phyloP scores from a whole-genome alignment of 2,113 vertebrate species.

The Pitta sordida region DNA sequence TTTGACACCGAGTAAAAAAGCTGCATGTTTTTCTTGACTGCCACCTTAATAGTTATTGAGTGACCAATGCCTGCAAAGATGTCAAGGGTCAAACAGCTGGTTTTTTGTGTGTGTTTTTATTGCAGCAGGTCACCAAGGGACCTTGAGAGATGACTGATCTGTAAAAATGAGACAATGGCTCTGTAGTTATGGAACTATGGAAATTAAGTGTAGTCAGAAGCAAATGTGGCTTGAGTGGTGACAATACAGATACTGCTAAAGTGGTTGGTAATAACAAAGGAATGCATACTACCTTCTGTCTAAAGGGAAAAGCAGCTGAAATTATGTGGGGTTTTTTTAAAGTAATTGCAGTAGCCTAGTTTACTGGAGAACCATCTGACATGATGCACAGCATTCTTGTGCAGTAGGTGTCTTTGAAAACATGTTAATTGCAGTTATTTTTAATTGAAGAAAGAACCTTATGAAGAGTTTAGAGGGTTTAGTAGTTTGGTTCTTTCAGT shows the following conservation, averaged over 20 bases:
- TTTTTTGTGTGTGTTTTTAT: not conserved
- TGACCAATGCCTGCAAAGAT: not conserved
- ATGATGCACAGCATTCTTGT: not conserved
- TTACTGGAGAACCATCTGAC: not conserved
- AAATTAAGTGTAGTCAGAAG: not conserved
- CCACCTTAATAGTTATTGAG: not conserved
- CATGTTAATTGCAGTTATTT: not conserved
- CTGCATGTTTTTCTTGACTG: not conserved
- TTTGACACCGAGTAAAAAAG: not conserved
- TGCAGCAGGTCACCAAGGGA: not conserved
- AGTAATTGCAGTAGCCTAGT: not conserved
- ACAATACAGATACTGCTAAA: not conserved
- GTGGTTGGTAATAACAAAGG: not conserved
- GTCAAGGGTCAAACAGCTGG: not conserved
- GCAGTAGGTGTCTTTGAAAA: not conserved
- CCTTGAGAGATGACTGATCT: not conserved
- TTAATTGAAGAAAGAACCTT: not conserved
- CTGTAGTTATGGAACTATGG: not conserved
- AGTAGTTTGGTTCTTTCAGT: not conserved
- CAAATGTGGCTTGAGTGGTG: not conserved
- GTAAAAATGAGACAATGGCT: not conserved
- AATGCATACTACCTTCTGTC: not conserved
- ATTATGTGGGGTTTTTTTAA: not conserved
- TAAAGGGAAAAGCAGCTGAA: not conserved
- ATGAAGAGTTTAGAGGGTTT: not conserved